Conservation (phyloP, 1,140 invertebrate genomes). For the Melipona quadrifasciata region DNA sequence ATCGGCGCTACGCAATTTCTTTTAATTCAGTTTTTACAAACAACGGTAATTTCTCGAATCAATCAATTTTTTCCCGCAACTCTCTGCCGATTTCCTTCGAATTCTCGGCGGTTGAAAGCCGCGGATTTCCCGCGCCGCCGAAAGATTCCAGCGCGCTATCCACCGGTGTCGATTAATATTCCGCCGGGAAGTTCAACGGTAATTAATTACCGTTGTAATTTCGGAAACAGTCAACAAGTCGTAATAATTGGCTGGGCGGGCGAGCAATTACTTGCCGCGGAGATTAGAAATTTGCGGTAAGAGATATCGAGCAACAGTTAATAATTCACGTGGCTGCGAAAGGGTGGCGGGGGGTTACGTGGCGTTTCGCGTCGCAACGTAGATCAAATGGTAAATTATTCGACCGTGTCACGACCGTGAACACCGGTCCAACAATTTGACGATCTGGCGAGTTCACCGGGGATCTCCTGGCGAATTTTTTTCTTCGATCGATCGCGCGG, state of each 20-base stretch:
- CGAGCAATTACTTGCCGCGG: constrained; percentile 18
- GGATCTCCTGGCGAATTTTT: too few relatives aligned
- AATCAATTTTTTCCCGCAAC: not conserved
- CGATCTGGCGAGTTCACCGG: constrained; percentile 7
- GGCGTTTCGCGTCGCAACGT: not conserved
- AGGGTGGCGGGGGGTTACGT: not conserved
- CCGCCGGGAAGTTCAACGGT: not conserved
- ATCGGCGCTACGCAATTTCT: too few relatives aligned
- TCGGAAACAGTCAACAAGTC: constrained; percentile 28
- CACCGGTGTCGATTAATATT: not conserved
- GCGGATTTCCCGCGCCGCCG: not conserved
- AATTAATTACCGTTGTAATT: constrained; percentile 18
- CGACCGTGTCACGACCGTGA: not conserved
- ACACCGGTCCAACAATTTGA: constrained; percentile 15
- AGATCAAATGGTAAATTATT: constrained; percentile 36
- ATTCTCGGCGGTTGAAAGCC: not conserved
- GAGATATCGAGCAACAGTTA: constrained; percentile 36
- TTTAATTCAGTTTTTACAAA: too few relatives aligned
- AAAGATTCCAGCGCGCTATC: not conserved
- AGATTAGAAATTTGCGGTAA: constrained; percentile 36
- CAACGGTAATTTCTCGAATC: not conserved
- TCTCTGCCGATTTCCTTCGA: not conserved
- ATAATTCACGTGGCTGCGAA: constrained; percentile 27
- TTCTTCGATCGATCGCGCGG: too few relatives aligned
- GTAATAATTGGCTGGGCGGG: constrained; percentile 2